Conservation (phyloP, 2,113 vertebrate species). For the Callopanchax toddi region DNA sequence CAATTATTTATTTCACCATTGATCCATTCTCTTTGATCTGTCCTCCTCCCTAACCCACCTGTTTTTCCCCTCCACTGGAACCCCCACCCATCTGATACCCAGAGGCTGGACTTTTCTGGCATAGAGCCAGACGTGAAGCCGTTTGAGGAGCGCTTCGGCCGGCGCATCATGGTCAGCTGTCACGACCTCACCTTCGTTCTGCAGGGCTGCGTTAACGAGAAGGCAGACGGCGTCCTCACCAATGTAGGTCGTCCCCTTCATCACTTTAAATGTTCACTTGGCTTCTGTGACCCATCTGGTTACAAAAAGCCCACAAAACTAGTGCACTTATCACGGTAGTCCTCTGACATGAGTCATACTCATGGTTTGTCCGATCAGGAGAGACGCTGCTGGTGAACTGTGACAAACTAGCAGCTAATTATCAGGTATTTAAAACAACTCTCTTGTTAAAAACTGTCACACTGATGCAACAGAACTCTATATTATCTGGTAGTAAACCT, state of each 20-base stretch:
- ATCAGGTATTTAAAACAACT: too few species aligned
- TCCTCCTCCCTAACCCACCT: background rate
- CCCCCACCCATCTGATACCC: slow-evolving; percentile 23
- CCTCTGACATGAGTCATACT: too few species aligned
- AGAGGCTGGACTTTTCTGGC: slow-evolving; percentile 95
- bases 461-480: too few species aligned
- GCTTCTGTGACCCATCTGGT: background rate
- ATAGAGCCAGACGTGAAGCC: slow-evolving; percentile 95
- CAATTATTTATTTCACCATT: slow-evolving; percentile 40
- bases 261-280: too few species aligned
- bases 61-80: background rate
- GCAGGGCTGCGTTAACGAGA: slow-evolving; percentile 87
- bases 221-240: slow-evolving; percentile 82
- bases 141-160: slow-evolving; percentile 93
- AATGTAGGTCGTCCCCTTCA: slow-evolving; percentile 80
- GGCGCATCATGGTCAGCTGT: slow-evolving; percentile 89
- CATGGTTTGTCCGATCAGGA: too few species aligned
- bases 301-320: too few species aligned
- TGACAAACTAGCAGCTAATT: too few species aligned
- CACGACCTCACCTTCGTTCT: slow-evolving; percentile 92
- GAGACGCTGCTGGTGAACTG: too few species aligned
- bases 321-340: too few species aligned
- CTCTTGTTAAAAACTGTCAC: too few species aligned
- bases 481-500: too few species aligned
- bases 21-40: slow-evolving; percentile 31